These are phyloP conservation scores for Meriones psammophilus DNA, from an alignment of 2,797 vertebrate genomes.

Conservation along the genomic window DNA sequence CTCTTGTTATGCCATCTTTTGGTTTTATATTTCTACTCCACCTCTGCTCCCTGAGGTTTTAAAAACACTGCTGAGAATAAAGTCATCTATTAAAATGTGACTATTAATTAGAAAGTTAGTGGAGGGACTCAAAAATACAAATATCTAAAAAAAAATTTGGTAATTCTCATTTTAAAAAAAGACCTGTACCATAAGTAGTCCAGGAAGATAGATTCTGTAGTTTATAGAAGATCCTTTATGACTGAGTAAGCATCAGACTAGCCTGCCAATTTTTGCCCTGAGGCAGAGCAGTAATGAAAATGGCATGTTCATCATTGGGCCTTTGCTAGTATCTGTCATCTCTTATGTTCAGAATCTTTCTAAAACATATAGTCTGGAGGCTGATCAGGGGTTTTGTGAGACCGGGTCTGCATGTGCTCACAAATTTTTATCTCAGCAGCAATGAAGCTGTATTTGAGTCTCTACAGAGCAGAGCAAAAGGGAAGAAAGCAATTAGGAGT, in stretches of 20 bases:
- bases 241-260: conserved; percentile 5
- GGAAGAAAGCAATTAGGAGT: neutral
- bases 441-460: conserved; percentile 42
- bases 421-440: conserved; percentile 21
- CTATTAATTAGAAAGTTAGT: neutral
- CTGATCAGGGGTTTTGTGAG: neutral
- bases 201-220: conserved; percentile 24
- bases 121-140: neutral
- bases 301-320: neutral
- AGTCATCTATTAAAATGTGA: neutral
- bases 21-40: neutral
- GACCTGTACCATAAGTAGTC: neutral
- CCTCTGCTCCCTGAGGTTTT: neutral
- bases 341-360: neutral
- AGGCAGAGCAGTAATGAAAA: neutral
- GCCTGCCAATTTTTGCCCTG: conserved; percentile 37
- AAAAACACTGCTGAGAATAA: neutral
- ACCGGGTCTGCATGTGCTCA: conserved; percentile 64
- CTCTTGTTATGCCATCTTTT: neutral
- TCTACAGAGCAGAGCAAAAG: neutral
- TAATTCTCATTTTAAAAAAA: neutral
- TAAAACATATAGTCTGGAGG: neutral
- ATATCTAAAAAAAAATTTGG: neutral
- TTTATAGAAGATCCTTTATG: neutral
- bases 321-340: conserved; percentile 13